Evolutionary conservation across 2,888 invertebrate genomes (phyloP).

Genomic region (Drosophila nigritarsus): DNA sequence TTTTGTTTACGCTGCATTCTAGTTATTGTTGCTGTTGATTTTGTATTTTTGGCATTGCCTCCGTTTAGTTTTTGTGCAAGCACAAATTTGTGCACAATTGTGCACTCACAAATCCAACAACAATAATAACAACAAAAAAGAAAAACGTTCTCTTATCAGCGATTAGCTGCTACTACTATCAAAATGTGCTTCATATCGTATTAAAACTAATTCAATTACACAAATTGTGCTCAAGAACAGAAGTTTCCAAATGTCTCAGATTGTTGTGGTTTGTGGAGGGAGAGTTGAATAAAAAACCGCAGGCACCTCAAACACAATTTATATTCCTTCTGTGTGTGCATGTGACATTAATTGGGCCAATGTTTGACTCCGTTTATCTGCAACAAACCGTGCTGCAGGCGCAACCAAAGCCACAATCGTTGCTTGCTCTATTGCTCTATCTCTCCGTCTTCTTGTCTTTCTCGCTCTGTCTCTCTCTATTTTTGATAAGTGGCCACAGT

Average conservation of each 20-base stretch:
- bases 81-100: slow-evolving; percentile 60
- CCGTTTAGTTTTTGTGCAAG: slow-evolving; percentile 36
- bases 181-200: slow-evolving; percentile 47
- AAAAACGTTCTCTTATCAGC: slow-evolving; percentile 39
- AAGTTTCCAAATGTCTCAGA: slow-evolving; percentile 34
- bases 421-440: not conserved
- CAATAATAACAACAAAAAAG: slow-evolving; percentile 1
- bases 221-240: slow-evolving; percentile 45
- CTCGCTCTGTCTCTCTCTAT: not conserved
- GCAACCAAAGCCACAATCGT: slow-evolving; percentile 1
- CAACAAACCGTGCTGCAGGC: slow-evolving; percentile 28
- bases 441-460: not conserved
- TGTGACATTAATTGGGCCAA: slow-evolving; percentile 68
- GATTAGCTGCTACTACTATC: slow-evolving; percentile 12
- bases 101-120: slow-evolving; percentile 43
- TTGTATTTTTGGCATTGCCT: slow-evolving; percentile 46
- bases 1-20: slow-evolving; percentile 51
- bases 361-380: slow-evolving; percentile 56
- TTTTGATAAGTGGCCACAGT: slow-evolving; percentile 51
- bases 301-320: slow-evolving; percentile 24
- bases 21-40: slow-evolving; percentile 33
- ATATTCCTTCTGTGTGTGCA: slow-evolving; percentile 6
- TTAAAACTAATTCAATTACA: slow-evolving; percentile 76
- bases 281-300: slow-evolving; percentile 43
- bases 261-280: slow-evolving; percentile 7